Percentiles rank a stretch among this genome's conserved stretches.
These are phyloP conservation scores for Eupithecia tripunctaria DNA, from an alignment of 2,888 invertebrate species.

Conservation along the genomic window DNA sequence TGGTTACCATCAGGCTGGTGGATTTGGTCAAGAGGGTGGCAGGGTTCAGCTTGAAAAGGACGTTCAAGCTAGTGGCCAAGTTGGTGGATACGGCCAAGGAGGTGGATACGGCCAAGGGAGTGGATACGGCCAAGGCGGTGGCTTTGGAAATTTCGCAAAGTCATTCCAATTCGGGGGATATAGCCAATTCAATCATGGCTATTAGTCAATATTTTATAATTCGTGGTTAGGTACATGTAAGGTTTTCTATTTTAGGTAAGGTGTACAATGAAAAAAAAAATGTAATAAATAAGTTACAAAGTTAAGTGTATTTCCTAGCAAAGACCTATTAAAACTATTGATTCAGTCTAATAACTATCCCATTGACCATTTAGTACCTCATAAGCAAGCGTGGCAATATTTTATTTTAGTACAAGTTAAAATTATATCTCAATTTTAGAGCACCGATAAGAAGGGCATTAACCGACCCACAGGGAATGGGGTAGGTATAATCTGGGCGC, in stretches of 20 bases:
- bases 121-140: slow-evolving; percentile 18
- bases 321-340: neutral
- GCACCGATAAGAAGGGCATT: slow-evolving; percentile 54
- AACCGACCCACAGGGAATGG: slow-evolving; percentile 52
- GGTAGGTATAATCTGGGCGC: slow-evolving; percentile 60
- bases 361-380: neutral
- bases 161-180: slow-evolving; percentile 7
- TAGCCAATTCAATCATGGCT: slow-evolving; percentile 15
- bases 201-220: slow-evolving; percentile 10
- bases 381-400: neutral
- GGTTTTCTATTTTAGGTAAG: slow-evolving; percentile 20
- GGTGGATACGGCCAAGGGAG: slow-evolving; percentile 14
- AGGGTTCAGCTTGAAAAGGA: slow-evolving; percentile 10
- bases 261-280: slow-evolving; percentile 25
- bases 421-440: slow-evolving; percentile 55
- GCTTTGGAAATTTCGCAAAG: slow-evolving; percentile 17
- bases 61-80: slow-evolving; percentile 3
- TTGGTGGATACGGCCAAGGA: slow-evolving; percentile 9
- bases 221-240: neutral
- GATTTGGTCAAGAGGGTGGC: slow-evolving; percentile 15
- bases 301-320: neutral
- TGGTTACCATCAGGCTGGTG: slow-evolving; percentile 21
- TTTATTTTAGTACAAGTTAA: slow-evolving; percentile 32
- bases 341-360: neutral
- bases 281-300: slow-evolving; percentile 3